A percentile compares a stretch with the other conserved stretches of the same genome.
Conservation (phyloP, 2,113 vertebrate species). For the Lagopus muta region DNA sequence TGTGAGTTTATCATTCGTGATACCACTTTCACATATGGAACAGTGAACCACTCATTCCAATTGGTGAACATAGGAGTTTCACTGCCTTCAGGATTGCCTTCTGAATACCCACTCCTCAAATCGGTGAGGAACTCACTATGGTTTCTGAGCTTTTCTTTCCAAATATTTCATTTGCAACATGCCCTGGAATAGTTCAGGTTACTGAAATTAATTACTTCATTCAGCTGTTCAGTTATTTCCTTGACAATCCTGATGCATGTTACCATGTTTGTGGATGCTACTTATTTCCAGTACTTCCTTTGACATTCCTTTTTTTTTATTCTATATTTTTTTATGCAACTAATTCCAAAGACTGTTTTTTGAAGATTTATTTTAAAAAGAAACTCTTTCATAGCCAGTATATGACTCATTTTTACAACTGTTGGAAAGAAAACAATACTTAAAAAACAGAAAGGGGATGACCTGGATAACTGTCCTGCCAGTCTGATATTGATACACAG, state of each 20-base stretch:
- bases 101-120: neutral
- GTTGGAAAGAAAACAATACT: neutral
- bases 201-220: constrained; percentile 13
- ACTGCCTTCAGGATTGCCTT: neutral
- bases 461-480: constrained; percentile 10
- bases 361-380: neutral
- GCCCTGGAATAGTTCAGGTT: neutral
- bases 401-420: neutral
- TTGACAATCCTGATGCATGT: neutral
- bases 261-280: neutral
- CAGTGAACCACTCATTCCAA: neutral
- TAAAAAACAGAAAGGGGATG: constrained; percentile 19
- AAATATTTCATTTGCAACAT: neutral
- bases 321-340: neutral
- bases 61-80: neutral
- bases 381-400: neutral
- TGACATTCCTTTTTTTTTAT: neutral
- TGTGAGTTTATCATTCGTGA: neutral
- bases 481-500: constrained; percentile 18
- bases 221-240: neutral
- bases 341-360: neutral
- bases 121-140: neutral
- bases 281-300: neutral
- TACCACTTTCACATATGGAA: neutral
- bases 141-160: neutral